Percentiles rank a stretch among this genome's conserved stretches.
Conservation (phyloP, 2,113 vertebrate species). For the Leptobrachium ailaonicum region DNA sequence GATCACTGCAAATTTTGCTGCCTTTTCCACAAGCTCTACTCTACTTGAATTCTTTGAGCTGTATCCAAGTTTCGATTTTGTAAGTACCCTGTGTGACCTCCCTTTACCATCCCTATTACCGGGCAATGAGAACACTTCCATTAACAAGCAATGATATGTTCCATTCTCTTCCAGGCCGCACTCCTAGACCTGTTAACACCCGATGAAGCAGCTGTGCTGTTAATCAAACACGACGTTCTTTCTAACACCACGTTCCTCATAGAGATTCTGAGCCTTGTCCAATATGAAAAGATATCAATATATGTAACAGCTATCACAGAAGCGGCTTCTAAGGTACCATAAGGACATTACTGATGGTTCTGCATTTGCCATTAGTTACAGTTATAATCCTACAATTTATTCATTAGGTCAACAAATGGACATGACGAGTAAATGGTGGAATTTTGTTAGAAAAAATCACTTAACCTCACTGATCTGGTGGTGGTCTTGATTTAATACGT, state of each 20-base stretch:
- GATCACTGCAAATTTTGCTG: conserved; percentile 30
- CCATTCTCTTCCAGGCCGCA: background rate
- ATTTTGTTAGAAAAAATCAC: too few relatives aligned
- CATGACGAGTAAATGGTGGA: too few relatives aligned
- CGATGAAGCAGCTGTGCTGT: conserved; percentile 3
- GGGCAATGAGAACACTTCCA: background rate
- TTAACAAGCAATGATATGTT: background rate
- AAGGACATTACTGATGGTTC: too few relatives aligned
- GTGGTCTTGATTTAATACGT: too few relatives aligned
- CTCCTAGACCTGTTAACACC: conserved; percentile 12
- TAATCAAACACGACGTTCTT: conserved; percentile 17
- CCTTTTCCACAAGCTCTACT: background rate
- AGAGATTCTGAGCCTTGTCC: background rate
- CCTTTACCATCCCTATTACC: background rate
- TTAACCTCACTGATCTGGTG: too few relatives aligned
- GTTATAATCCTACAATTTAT: too few relatives aligned
- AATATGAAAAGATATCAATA: conserved; percentile 2
- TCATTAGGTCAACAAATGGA: too few relatives aligned
- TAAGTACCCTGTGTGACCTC: background rate
- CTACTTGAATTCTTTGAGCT: conserved; percentile 6
- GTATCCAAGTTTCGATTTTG: conserved; percentile 28
- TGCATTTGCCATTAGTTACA: too few relatives aligned
- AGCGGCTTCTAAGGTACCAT: background rate
- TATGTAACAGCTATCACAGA: conserved; percentile 3
- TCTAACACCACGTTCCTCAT: conserved; percentile 3